These are phyloP conservation scores for Erebia palarica DNA, from an alignment of 2,888 invertebrate species.

Conservation along the genomic window DNA sequence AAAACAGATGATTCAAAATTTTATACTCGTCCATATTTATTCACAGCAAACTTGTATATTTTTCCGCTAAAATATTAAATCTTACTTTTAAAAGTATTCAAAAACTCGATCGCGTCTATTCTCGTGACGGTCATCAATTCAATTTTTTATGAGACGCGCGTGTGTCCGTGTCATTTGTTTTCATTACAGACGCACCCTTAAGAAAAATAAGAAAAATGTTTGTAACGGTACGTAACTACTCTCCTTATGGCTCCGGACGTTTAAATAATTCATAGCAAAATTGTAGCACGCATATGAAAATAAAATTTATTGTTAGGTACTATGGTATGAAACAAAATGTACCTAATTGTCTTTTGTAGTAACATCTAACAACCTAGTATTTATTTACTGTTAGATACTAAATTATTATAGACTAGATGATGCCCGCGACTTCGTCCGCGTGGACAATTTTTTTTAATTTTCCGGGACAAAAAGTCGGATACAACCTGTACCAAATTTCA, in stretches of 20 bases:
- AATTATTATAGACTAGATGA: too few species aligned
- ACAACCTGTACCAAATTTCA: too few species aligned
- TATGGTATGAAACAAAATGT: background rate
- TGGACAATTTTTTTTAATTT: too few species aligned
- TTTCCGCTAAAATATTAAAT: constrained; percentile 13
- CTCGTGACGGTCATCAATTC: constrained; percentile 65
- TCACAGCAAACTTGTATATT: constrained; percentile 2
- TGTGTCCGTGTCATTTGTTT: constrained; percentile 75
- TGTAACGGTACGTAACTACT: background rate
- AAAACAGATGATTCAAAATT: background rate
- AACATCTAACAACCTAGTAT: too few species aligned
- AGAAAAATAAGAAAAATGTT: constrained; percentile 42
- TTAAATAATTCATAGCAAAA: constrained; percentile 18
- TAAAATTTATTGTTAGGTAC: background rate
- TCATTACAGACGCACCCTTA: constrained; percentile 67
- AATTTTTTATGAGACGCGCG: constrained; percentile 73
- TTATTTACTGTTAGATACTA: too few species aligned
- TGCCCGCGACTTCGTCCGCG: too few species aligned
- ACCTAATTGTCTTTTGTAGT: too few species aligned
- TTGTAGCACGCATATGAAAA: background rate
- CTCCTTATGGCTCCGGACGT: background rate
- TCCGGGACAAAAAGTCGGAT: too few species aligned
- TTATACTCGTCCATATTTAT: background rate
- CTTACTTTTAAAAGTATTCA: constrained; percentile 36
- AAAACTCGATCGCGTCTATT: constrained; percentile 68